Evolutionary conservation across 2,113 vertebrate species (phyloP).

Genomic region (Lanius ludovicianus): DNA sequence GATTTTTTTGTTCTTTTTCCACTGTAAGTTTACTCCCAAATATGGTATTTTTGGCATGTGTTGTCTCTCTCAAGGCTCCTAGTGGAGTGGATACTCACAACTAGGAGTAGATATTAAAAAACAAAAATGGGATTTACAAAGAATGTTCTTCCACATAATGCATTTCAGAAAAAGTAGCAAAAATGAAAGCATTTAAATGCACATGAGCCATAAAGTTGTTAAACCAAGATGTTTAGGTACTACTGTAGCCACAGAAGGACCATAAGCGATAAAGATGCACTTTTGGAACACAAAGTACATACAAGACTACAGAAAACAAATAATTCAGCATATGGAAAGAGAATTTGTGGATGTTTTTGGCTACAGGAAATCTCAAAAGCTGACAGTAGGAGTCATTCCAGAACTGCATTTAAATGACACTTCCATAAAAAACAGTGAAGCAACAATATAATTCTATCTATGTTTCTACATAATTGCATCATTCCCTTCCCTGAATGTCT

Average conservation of each 20-base stretch:
- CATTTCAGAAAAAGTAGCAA: neutral
- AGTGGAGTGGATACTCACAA: neutral
- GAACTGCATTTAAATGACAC: neutral
- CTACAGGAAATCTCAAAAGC: neutral
- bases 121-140: neutral
- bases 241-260: neutral
- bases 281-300: neutral
- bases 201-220: neutral
- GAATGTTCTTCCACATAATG: neutral
- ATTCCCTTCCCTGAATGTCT: neutral
- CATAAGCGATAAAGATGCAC: neutral
- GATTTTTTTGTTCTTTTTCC: neutral
- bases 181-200: slow-evolving; percentile 7
- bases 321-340: neutral
- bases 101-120: neutral
- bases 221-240: neutral
- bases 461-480: neutral
- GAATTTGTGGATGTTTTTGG: neutral
- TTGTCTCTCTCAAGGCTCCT: neutral
- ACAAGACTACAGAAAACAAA: neutral
- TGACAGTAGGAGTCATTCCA: neutral
- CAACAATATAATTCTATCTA: neutral
- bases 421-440: neutral
- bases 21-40: neutral
- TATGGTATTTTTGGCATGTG: neutral